Evolutionary conservation across 2,888 invertebrate species (phyloP).

Genomic region (Hoplodrina ambigua): DNA sequence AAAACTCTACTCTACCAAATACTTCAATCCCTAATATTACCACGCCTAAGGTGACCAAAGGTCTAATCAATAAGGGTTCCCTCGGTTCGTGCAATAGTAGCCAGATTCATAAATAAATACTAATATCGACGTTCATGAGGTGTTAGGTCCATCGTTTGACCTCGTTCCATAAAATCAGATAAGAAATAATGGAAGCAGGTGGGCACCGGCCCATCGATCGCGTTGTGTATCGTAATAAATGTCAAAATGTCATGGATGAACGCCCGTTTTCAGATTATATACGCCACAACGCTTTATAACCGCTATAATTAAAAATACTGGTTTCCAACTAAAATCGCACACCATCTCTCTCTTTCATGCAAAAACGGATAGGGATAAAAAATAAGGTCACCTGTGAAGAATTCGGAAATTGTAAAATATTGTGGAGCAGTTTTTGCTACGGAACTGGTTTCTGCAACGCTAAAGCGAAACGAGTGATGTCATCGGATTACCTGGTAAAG

Average conservation of each 20-base stretch:
- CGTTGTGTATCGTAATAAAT: constrained; percentile 65
- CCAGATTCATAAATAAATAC: constrained; percentile 65
- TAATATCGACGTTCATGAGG: constrained; percentile 31
- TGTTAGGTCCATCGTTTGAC: constrained; percentile 71
- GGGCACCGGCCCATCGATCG: constrained; percentile 74
- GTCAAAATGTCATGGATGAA: constrained; percentile 71
- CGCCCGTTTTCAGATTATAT: constrained; percentile 60
- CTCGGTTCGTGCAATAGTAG: constrained; percentile 57
- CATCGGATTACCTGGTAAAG: constrained; percentile 94
- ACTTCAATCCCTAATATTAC: constrained; percentile 23
- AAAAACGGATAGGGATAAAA: constrained; percentile 59
- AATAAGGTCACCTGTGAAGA: constrained; percentile 63
- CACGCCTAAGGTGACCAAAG: constrained; percentile 4
- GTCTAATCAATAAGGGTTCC: constrained; percentile 45
- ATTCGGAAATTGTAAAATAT: constrained; percentile 69
- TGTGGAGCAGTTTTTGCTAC: constrained; percentile 41
- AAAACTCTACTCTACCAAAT: not conserved
- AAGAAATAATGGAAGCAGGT: constrained; percentile 81
- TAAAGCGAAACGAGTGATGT: constrained; percentile 63
- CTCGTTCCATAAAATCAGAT: constrained; percentile 83
- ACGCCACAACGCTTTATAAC: constrained; percentile 48
- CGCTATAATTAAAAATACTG: constrained; percentile 51
- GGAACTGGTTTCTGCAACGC: constrained; percentile 69
- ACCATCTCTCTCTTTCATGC: constrained; percentile 43
- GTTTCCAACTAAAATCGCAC: constrained; percentile 43